A percentile compares a stretch with the other conserved stretches of the same genome.
Conservation (phyloP, 1,140 invertebrate genomes). For the Chrysomallon squamiferum region DNA sequence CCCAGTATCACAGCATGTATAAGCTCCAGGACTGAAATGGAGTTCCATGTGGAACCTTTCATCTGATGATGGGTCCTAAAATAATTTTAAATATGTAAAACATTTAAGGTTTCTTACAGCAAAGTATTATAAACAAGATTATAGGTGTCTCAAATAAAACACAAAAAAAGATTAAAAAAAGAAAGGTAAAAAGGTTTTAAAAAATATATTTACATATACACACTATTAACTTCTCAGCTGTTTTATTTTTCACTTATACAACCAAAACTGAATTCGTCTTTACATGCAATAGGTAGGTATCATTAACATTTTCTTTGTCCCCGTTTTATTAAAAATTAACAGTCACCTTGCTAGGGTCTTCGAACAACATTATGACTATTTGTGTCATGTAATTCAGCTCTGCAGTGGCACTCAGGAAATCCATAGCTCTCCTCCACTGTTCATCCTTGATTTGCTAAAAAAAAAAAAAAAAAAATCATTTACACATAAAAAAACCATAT, state of each 20-base stretch:
- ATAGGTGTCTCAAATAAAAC: too few relatives aligned
- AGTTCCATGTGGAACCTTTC: constrained; percentile 91
- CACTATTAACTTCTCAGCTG: too few relatives aligned
- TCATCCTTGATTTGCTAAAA: constrained; percentile 79
- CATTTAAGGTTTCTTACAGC: too few relatives aligned
- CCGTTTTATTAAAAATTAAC: too few relatives aligned
- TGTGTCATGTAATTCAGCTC: constrained; percentile 99
- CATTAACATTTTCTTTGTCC: too few relatives aligned
- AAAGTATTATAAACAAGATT: too few relatives aligned
- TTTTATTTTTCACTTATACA: too few relatives aligned
- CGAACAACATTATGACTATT: constrained; percentile 99
- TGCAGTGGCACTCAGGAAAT: constrained; percentile 93
- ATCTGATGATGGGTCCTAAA: constrained; percentile 64
- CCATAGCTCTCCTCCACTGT: constrained; percentile 98
- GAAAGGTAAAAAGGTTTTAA: too few relatives aligned
- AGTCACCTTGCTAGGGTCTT: constrained; percentile 94
- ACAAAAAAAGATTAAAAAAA: too few relatives aligned
- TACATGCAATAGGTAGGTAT: too few relatives aligned
- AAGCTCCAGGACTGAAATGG: constrained; percentile 91
- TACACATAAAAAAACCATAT: constrained; percentile 11
- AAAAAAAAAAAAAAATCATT: background rate
- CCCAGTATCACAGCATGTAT: constrained; percentile 51
- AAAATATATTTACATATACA: too few relatives aligned
- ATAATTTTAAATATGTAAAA: constrained; percentile 5
- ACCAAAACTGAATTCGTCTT: too few relatives aligned